Conservation (phyloP, 1,140 invertebrate genomes). For the Ips typographus region DNA sequence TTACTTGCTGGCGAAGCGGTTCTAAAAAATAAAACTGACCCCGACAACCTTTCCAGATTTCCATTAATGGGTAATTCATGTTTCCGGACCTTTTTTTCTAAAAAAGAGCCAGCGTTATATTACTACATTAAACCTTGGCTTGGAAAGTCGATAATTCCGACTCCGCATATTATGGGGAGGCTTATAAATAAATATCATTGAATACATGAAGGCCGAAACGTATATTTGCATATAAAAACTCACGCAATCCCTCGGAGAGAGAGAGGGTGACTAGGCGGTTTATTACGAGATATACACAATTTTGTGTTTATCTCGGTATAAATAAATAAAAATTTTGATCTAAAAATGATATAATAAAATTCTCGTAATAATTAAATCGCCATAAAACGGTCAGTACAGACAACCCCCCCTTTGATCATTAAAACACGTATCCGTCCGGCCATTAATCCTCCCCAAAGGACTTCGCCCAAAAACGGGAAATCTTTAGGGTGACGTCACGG, state of each 20-base stretch:
- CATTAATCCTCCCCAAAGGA: slow-evolving; percentile 3
- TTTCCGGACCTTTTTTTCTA: too few relatives aligned
- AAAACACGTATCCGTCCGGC: slow-evolving; percentile 1
- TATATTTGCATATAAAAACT: not conserved
- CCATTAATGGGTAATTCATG: too few relatives aligned
- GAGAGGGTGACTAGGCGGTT: not conserved
- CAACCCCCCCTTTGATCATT: not conserved
- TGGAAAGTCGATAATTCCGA: too few relatives aligned
- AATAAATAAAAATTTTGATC: not conserved
- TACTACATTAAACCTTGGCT: too few relatives aligned
- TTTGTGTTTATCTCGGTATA: too few relatives aligned
- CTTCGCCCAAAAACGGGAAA: not conserved
- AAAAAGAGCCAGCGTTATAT: too few relatives aligned
- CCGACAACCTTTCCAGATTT: too few relatives aligned
- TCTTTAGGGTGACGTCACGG: slow-evolving; percentile 2
- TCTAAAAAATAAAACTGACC: too few relatives aligned
- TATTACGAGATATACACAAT: too few relatives aligned
- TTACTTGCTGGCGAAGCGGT: too few relatives aligned
- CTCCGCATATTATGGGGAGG: too few relatives aligned
- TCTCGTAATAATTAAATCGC: not conserved
- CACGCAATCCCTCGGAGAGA: not conserved
- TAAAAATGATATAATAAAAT: not conserved
- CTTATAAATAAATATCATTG: too few relatives aligned
- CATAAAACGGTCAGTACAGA: not conserved
- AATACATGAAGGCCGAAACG: not conserved